A percentile compares a stretch with the other conserved stretches of the same genome.
Conservation (phyloP, 2,888 invertebrate genomes). For the Gasteruption jaculator region DNA sequence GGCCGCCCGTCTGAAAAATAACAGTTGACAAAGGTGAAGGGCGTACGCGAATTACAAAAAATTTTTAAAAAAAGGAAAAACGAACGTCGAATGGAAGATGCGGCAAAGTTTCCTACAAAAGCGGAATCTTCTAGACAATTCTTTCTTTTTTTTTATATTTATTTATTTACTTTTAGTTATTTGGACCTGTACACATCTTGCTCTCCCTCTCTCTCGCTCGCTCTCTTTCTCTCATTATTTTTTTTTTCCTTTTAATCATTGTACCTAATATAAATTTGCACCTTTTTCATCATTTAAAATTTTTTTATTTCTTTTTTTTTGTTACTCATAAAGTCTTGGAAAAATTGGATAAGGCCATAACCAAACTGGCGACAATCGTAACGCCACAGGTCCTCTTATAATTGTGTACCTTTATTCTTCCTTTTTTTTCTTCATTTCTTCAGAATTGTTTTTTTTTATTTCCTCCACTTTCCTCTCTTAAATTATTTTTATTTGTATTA, state of each 20-base stretch:
- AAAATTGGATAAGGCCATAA: conserved; percentile 53
- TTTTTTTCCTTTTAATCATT: conserved; percentile 42
- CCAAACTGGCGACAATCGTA: conserved; percentile 48
- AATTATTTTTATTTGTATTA: conserved; percentile 29
- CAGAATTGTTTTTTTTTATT: conserved; percentile 25
- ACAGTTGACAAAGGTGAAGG: too few relatives aligned
- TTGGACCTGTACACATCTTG: conserved; percentile 46
- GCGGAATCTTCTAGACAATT: background rate
- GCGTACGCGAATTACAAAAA: too few relatives aligned
- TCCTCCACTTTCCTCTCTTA: conserved; percentile 12
- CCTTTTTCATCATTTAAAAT: too few relatives aligned
- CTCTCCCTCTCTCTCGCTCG: too few relatives aligned
- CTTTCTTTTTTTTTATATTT: background rate
- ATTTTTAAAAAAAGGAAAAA: background rate
- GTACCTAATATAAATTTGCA: conserved; percentile 51
- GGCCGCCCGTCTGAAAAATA: too few relatives aligned
- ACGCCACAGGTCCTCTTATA: conserved; percentile 41
- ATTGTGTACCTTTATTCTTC: conserved; percentile 20
- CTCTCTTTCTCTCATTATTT: too few relatives aligned
- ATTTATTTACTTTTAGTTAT: conserved; percentile 37
- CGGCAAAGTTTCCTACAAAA: conserved; percentile 4
- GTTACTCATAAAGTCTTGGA: conserved; percentile 47
- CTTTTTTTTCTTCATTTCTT: conserved; percentile 26
- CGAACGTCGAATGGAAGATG: conserved; percentile 4
- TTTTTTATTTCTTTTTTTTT: too few relatives aligned